A percentile compares a stretch with the other conserved stretches of the same genome.
Conservation (phyloP, 2,888 invertebrate genomes). For the Rhabditoides inermis region DNA sequence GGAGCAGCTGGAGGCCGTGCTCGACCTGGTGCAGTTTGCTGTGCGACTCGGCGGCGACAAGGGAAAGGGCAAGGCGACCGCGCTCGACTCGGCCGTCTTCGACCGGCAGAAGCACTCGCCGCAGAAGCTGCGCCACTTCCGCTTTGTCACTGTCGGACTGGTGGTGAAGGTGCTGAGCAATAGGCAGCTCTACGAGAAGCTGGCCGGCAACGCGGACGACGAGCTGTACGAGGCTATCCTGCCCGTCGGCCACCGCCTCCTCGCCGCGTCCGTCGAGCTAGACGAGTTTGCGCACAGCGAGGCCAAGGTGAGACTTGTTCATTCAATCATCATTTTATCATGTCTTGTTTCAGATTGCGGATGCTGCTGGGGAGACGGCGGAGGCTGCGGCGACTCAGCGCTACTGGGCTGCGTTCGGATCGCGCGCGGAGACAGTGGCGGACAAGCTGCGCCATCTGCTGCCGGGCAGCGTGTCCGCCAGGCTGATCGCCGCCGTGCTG, state of each 20-base stretch:
- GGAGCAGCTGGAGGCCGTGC: slow-evolving; percentile 29
- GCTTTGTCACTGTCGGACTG: slow-evolving; percentile 71
- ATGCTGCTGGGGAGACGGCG: not conserved
- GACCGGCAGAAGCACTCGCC: slow-evolving; percentile 60
- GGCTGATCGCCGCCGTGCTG: slow-evolving; percentile 67
- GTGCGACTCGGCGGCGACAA: slow-evolving; percentile 37
- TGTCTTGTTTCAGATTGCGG: not conserved
- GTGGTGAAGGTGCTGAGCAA: slow-evolving; percentile 66
- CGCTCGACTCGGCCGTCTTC: slow-evolving; percentile 5
- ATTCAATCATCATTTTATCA: not conserved
- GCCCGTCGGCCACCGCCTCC: slow-evolving; percentile 30
- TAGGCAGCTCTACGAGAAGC: slow-evolving; percentile 64
- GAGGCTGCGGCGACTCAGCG: slow-evolving; percentile 11
- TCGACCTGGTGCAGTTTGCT: slow-evolving; percentile 35
- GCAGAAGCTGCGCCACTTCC: slow-evolving; percentile 75
- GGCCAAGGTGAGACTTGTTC: slow-evolving; percentile 10
- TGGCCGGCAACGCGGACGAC: slow-evolving; percentile 31
- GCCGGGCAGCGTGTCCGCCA: slow-evolving; percentile 70
- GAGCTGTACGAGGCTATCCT: slow-evolving; percentile 25
- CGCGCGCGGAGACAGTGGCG: slow-evolving; percentile 32
- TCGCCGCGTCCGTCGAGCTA: slow-evolving; percentile 30
- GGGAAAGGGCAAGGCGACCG: not conserved
- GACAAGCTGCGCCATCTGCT: slow-evolving; percentile 60
- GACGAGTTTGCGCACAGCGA: slow-evolving; percentile 35
- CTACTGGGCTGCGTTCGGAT: slow-evolving; percentile 34